Conservation (phyloP, 2,797 vertebrate genomes). For the Dipus sagitta region DNA sequence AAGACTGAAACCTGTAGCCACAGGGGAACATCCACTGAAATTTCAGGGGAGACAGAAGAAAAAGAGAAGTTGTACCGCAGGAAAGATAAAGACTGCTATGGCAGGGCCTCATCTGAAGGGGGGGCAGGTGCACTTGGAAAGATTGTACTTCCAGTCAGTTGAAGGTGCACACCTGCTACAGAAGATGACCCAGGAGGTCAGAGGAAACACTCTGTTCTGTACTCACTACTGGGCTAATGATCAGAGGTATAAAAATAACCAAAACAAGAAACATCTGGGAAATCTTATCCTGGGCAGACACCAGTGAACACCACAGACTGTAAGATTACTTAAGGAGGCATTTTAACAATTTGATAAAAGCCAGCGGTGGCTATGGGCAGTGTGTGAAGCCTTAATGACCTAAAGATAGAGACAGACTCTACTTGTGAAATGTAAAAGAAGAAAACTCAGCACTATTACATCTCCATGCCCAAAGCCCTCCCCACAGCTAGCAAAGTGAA, state of each 20-base stretch:
- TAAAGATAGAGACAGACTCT: neutral
- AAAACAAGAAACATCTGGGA: neutral
- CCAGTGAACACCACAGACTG: too few species aligned
- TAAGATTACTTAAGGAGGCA: too few species aligned
- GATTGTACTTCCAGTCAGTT: neutral
- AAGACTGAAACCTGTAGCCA: neutral
- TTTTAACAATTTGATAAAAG: too few species aligned
- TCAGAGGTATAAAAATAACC: neutral
- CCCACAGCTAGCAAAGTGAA: too few species aligned
- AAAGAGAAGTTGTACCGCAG: neutral
- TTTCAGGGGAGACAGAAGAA: neutral
- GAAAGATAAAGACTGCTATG: neutral
- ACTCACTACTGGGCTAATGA: neutral
- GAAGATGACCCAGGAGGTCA: too few species aligned
- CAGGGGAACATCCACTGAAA: neutral
- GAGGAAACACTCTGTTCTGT: neutral
- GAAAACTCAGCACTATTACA: neutral
- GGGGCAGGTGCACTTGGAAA: neutral
- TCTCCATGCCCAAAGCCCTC: too few species aligned
- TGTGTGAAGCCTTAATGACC: too few species aligned
- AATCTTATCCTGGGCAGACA: neutral
- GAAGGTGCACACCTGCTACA: neutral
- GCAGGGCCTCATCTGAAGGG: rapidly evolving
- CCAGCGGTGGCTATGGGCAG: too few species aligned
- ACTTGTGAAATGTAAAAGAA: neutral